phyloP scores from a whole-genome alignment of 2,888 invertebrate species.

The Brassicogethes aeneus region DNA sequence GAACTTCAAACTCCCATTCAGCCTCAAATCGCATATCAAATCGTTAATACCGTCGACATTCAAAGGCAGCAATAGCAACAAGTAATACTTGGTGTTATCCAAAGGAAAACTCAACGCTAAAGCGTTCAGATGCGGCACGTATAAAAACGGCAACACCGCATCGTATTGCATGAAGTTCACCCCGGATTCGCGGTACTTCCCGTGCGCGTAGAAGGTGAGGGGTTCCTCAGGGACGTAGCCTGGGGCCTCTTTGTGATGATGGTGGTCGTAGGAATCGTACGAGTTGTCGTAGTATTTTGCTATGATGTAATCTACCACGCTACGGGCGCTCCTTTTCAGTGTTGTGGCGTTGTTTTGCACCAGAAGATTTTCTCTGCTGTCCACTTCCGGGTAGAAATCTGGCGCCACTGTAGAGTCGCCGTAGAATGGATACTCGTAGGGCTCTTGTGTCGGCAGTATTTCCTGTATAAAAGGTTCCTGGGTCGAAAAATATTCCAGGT shows the following conservation, averaged over 20 bases:
- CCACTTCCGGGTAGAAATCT: not conserved
- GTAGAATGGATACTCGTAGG: not conserved
- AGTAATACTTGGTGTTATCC: conserved; percentile 70
- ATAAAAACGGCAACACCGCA: conserved; percentile 66
- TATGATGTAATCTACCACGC: conserved; percentile 36
- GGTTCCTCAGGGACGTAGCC: conserved; percentile 25
- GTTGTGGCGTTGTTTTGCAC: not conserved
- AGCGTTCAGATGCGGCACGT: conserved; percentile 61
- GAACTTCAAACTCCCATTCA: conserved; percentile 52
- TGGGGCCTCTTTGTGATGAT: conserved; percentile 4
- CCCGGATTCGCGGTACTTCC: conserved; percentile 41
- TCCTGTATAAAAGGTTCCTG: too few relatives aligned
- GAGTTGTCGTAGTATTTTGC: conserved; percentile 32
- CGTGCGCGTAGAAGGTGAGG: conserved; percentile 38
- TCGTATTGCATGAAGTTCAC: conserved; percentile 68
- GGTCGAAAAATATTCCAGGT: too few relatives aligned
- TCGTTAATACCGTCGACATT: conserved; percentile 51
- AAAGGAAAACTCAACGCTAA: conserved; percentile 68
- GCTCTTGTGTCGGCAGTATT: too few relatives aligned
- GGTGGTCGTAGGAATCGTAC: conserved; percentile 12
- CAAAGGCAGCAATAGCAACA: conserved; percentile 63
- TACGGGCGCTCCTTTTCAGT: conserved; percentile 24
- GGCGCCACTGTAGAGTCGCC: too few relatives aligned
- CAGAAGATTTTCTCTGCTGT: not conserved
- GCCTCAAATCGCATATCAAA: conserved; percentile 55